These are phyloP conservation scores for Nemotelus nigrinus DNA, from an alignment of 2,888 invertebrate genomes.

Conservation along the genomic window DNA sequence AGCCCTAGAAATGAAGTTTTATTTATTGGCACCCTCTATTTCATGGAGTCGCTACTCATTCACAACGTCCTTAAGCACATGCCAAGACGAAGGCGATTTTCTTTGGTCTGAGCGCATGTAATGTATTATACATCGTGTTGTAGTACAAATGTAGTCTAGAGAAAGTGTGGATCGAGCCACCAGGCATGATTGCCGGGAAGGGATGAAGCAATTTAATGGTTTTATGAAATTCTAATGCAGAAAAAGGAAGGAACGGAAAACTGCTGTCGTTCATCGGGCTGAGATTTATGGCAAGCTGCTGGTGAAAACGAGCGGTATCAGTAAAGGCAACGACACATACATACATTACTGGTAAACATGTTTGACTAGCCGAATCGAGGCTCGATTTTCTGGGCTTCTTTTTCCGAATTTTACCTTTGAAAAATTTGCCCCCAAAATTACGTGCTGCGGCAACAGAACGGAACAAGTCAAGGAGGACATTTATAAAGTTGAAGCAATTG, in stretches of 20 bases:
- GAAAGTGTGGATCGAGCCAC: not conserved
- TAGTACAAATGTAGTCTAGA: not conserved
- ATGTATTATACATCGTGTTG: not conserved
- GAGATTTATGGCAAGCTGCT: conserved; percentile 44
- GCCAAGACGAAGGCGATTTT: not conserved
- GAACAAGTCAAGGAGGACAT: too few species aligned
- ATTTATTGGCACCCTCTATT: conserved; percentile 31
- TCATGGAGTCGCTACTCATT: conserved; percentile 16
- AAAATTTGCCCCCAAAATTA: too few species aligned
- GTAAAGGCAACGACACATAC: too few species aligned
- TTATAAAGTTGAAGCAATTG: too few species aligned
- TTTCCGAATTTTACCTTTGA: too few species aligned
- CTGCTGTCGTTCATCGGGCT: conserved; percentile 35
- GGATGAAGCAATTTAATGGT: conserved; percentile 40
- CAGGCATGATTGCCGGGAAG: conserved; percentile 1
- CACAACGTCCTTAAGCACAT: not conserved
- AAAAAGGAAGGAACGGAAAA: conserved; percentile 14
- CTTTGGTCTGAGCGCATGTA: not conserved
- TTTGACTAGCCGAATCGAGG: not conserved
- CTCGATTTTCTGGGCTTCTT: too few species aligned
- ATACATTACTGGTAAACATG: not conserved
- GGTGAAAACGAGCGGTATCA: not conserved
- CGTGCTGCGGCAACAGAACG: too few species aligned
- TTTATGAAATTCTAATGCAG: conserved; percentile 49
- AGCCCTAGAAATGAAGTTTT: conserved; percentile 29